Base-by-base conservation (phyloP, 92 coral and sea anemone species). In the Siderastrea siderea region DNA sequence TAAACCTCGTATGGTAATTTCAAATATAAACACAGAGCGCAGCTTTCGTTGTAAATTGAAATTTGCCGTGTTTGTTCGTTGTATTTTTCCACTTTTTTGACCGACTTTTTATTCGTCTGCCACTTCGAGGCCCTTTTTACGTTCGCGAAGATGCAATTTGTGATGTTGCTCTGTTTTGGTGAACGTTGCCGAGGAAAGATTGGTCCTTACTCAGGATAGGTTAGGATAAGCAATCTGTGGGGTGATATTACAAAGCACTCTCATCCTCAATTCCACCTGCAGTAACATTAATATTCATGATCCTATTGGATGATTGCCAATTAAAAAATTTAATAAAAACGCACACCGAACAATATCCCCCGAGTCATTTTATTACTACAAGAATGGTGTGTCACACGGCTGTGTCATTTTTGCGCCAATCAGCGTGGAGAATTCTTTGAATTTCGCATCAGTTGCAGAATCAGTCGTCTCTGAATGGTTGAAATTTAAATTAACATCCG, bases 211-310 rank as follows among this genome's bases (percentile, higher is more conserved):
- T 16, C 86, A 69, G 84, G 90, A 87, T 78, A 78, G 85, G 90
- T 77, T 77, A 55, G 87, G 9, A 68, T 59, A 67, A 84, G 84
- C 83, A 58, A 67, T 89, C 50, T 71, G 84, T 16, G 43, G 85
- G 73, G 51, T 43, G 68, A 75, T 83, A 84, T 83, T 88, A 88
- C 91, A 71, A 67, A 80, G 61, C 84, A 46, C 49, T 75, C 81
- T 9, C 57, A 83, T 14, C 61, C 79, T 68, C 51, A 5, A 7
- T 15, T 90, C 58, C 94, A 91, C 94, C 94, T 91, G 94, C 92
- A 57, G 19, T 0, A 0, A 2, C 72, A 90, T 93, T n/a, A 93
- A 93, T 94, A 94, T 94, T 89, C 89, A 94, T 86, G 88, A 89
- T 47, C 46, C 45, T 71, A 76, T 16, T 67, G 87, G 68, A 69